Conservation (phyloP, 2,888 invertebrate species). For the Byasa hedistus region DNA sequence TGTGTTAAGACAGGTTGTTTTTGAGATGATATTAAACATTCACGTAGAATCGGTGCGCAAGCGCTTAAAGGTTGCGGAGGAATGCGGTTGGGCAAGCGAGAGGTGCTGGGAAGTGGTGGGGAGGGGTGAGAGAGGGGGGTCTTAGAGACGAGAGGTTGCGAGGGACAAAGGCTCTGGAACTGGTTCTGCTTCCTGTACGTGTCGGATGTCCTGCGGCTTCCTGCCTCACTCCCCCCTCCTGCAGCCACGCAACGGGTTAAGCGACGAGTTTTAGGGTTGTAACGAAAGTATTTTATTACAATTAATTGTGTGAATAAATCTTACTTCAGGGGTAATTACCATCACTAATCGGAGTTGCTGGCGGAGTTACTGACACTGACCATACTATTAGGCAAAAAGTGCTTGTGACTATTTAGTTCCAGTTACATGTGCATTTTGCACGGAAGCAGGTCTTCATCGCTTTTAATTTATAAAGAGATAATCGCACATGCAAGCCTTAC, state of each 20-base stretch:
- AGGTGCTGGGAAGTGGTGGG: constrained; percentile 36
- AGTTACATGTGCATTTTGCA: too few species aligned
- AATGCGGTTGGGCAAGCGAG: constrained; percentile 68
- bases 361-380: too few species aligned
- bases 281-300: constrained; percentile 1
- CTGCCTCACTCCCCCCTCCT: constrained; percentile 59
- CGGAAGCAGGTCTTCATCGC: too few species aligned
- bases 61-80: constrained; percentile 66
- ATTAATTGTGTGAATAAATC: too few species aligned
- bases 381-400: too few species aligned
- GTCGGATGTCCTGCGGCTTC: constrained; percentile 81
- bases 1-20: constrained; percentile 12
- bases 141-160: constrained; percentile 51
- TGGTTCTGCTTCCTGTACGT: constrained; percentile 80
- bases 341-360: too few species aligned
- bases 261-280: constrained; percentile 50
- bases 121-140: constrained; percentile 49
- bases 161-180: constrained; percentile 76
- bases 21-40: constrained; percentile 11
- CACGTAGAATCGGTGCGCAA: constrained; percentile 55
- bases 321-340: too few species aligned
- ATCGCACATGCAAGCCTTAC: too few species aligned
- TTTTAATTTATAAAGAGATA: too few species aligned
- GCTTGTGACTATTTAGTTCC: too few species aligned
- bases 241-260: constrained; percentile 55